Conservation (phyloP, 2,113 vertebrate species). For the Apaloderma vittatum region DNA sequence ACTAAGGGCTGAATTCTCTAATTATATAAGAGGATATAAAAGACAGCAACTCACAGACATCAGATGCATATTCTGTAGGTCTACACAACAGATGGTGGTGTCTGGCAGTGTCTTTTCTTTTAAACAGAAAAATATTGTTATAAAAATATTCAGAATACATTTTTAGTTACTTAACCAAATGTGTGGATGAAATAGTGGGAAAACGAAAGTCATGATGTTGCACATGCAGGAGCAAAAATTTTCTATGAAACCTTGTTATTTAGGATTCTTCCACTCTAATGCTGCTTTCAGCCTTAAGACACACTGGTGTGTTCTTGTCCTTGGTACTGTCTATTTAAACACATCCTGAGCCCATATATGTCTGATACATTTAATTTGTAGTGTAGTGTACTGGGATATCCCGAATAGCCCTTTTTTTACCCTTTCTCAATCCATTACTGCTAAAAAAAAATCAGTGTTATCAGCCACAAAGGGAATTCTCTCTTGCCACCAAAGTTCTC, state of each 20-base stretch:
- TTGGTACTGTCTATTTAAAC: slow-evolving; percentile 45
- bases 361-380: slow-evolving; percentile 69
- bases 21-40: slow-evolving; percentile 80
- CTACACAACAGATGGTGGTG: slow-evolving; percentile 84
- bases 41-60: slow-evolving; percentile 81
- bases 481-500: slow-evolving; percentile 73
- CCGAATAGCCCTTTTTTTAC: slow-evolving; percentile 57
- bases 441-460: slow-evolving; percentile 70
- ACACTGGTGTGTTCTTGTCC: not conserved
- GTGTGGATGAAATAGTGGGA: slow-evolving; percentile 75
- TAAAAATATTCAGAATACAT: slow-evolving; percentile 84
- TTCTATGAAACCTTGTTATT: slow-evolving; percentile 65
- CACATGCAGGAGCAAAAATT: slow-evolving; percentile 26
- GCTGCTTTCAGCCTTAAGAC: slow-evolving; percentile 25
- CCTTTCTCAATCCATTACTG: slow-evolving; percentile 54
- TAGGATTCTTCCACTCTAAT: slow-evolving; percentile 27
- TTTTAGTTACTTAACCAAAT: slow-evolving; percentile 83
- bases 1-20: slow-evolving; percentile 74
- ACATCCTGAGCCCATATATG: slow-evolving; percentile 45
- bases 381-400: slow-evolving; percentile 37
- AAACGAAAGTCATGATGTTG: slow-evolving; percentile 65
- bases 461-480: slow-evolving; percentile 74
- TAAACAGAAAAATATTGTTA: slow-evolving; percentile 83
- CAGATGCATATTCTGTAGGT: slow-evolving; percentile 80
- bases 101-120: slow-evolving; percentile 83